These are phyloP conservation scores for Leptestheria dahalacensis DNA, from an alignment of 1,140 invertebrate species.

Conservation along the genomic window DNA sequence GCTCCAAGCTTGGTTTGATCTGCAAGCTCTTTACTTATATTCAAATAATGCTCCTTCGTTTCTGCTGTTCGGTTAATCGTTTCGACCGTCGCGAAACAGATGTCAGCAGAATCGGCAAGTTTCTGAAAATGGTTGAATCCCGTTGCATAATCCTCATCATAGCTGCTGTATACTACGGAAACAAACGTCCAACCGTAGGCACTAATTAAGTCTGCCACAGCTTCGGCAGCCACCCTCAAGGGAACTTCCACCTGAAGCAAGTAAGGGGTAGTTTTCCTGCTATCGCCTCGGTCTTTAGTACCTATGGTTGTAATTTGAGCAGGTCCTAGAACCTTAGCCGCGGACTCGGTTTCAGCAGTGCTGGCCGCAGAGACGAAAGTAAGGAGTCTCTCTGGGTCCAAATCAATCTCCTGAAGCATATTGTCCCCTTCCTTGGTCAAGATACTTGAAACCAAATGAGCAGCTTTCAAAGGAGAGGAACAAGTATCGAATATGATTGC, in stretches of 20 bases:
- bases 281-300: conserved; percentile 3
- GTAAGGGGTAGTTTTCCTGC: not conserved
- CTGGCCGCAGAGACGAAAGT: conserved; percentile 5
- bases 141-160: conserved; percentile 21
- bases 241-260: conserved; percentile 19
- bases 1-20: conserved; percentile 10
- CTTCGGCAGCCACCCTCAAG: conserved; percentile 21
- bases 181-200: conserved; percentile 29
- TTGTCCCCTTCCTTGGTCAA: conserved; percentile 9
- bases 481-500: conserved; percentile 26
- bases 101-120: conserved; percentile 20
- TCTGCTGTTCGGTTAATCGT: not conserved
- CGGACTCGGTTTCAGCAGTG: conserved; percentile 15
- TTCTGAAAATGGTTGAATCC: conserved; percentile 24
- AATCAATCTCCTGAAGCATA: conserved; percentile 12
- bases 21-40: not conserved
- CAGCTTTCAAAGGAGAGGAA: conserved; percentile 21
- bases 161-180: conserved; percentile 26
- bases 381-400: conserved; percentile 6
- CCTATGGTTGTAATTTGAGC: conserved; percentile 21
- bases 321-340: conserved; percentile 17
- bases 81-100: conserved; percentile 20
- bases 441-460: conserved; percentile 11
- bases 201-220: conserved; percentile 25
- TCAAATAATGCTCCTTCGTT: not conserved